A percentile compares a stretch with the other conserved stretches of the same genome.
These are phyloP conservation scores for Scaptodrosophila lebanonensis DNA, from an alignment of 1,140 invertebrate species.

Conservation along the genomic window DNA sequence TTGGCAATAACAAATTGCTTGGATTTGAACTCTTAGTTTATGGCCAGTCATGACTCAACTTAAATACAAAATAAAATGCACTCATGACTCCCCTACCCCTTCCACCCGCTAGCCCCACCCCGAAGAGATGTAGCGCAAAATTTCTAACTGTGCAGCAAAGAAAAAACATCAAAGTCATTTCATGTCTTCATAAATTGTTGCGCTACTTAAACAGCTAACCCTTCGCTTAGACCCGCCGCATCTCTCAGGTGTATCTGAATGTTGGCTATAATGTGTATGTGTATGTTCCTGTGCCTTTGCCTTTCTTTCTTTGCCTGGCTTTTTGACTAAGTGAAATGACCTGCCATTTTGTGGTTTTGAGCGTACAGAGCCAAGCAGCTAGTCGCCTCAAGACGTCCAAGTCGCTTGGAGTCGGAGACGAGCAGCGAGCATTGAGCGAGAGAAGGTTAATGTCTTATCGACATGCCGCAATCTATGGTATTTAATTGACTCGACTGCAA, in stretches of 20 bases:
- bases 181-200: slow-evolving; percentile 69
- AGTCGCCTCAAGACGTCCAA: slow-evolving; percentile 25
- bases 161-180: slow-evolving; percentile 69
- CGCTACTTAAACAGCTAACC: slow-evolving; percentile 50
- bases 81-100: too few species aligned
- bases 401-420: slow-evolving; percentile 2
- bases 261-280: too few species aligned
- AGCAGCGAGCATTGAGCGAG: slow-evolving; percentile 30
- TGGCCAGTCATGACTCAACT: too few species aligned
- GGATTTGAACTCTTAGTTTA: too few species aligned
- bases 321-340: slow-evolving; percentile 71
- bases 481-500: slow-evolving; percentile 75
- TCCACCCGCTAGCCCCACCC: too few species aligned
- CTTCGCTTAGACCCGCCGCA: too few species aligned
- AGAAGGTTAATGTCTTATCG: slow-evolving; percentile 71
- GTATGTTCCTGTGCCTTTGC: slow-evolving; percentile 23
- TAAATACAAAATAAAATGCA: too few species aligned
- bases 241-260: too few species aligned
- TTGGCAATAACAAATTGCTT: too few species aligned
- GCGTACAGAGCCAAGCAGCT: slow-evolving; percentile 32
- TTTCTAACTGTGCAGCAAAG: too few species aligned
- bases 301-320: slow-evolving; percentile 22
- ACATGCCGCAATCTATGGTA: slow-evolving; percentile 74
- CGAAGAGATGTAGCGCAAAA: too few species aligned
- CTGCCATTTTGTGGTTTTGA: slow-evolving; percentile 58